Evolutionary conservation across 2,797 vertebrate species (phyloP).

Genomic region (Protosalanx chinensis): DNA sequence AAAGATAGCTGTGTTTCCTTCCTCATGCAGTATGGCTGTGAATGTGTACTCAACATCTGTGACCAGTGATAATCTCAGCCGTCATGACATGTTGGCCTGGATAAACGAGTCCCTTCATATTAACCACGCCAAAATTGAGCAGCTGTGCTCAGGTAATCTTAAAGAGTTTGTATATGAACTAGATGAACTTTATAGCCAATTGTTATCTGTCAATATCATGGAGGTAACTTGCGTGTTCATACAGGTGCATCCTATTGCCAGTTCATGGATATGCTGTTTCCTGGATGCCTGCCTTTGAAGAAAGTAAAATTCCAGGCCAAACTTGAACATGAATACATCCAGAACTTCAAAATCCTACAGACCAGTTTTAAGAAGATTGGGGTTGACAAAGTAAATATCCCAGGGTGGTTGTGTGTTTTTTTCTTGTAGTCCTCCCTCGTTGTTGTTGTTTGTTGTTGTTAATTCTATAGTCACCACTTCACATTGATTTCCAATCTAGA

Average conservation of each 20-base stretch:
- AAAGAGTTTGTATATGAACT: background rate
- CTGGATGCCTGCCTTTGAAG: constrained; percentile 81
- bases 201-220: background rate
- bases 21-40: constrained; percentile 78
- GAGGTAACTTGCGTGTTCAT: constrained; percentile 13
- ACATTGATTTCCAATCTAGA: constrained; percentile 57
- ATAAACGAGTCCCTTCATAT: constrained; percentile 84
- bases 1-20: constrained; percentile 2
- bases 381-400: constrained; percentile 80
- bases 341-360: constrained; percentile 87
- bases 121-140: constrained; percentile 83
- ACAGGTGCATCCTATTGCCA: constrained; percentile 84
- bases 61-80: constrained; percentile 84
- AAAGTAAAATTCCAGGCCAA: constrained; percentile 89
- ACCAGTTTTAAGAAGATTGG: constrained; percentile 84
- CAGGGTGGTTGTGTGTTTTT: background rate
- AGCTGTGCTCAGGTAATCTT: constrained; percentile 79
- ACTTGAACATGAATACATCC: constrained; percentile 84
- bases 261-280: constrained; percentile 89
- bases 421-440: background rate
- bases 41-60: constrained; percentile 86
- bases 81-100: constrained; percentile 87
- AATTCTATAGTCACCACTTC: background rate
- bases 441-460: background rate
- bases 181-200: background rate